Evolutionary conservation across 30 jellyfish, hydroid and myxozoan species (phyloP).

Genomic region (Mastigias papua): DNA sequence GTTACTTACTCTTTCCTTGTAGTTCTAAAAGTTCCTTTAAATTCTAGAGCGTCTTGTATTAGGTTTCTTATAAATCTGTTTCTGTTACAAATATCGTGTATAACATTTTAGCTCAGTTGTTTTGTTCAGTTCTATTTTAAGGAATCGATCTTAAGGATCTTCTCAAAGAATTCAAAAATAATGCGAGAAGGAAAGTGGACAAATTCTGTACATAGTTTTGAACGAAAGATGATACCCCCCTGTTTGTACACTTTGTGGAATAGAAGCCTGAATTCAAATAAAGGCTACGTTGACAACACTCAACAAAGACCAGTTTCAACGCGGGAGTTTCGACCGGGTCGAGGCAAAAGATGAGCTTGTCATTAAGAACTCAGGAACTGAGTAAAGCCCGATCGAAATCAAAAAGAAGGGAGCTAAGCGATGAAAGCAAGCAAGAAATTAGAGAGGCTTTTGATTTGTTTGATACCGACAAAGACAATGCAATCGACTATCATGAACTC

Average conservation of each 20-base stretch:
- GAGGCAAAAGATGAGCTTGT: constrained; percentile 54
- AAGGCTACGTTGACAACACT: constrained; percentile 28
- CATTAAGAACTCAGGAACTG: constrained; percentile 69
- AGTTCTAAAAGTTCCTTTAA: too few relatives aligned
- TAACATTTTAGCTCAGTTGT: too few relatives aligned
- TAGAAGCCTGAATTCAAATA: constrained; percentile 26
- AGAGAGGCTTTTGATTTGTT: constrained; percentile 96
- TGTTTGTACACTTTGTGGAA: not conserved
- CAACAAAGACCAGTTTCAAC: not conserved
- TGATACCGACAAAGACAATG: constrained; percentile 98
- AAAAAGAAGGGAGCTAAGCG: constrained; percentile 89
- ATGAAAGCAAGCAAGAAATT: constrained; percentile 95
- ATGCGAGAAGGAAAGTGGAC: too few relatives aligned
- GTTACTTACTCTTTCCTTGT: too few relatives aligned
- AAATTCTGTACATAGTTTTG: not conserved
- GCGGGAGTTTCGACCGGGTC: constrained; percentile 53
- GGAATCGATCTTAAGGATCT: too few relatives aligned
- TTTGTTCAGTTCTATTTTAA: too few relatives aligned
- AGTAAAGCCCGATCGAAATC: constrained; percentile 80
- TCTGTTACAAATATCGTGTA: too few relatives aligned
- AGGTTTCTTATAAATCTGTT: too few relatives aligned
- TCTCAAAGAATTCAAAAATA: too few relatives aligned
- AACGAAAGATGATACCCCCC: constrained; percentile 1
- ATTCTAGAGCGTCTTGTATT: too few relatives aligned
- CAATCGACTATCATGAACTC: constrained; percentile 97